Evolutionary conservation across 2,888 invertebrate species (phyloP), one percentile per base, ranked within the genome.

Genomic region (Ethmia dodecea): DNA sequence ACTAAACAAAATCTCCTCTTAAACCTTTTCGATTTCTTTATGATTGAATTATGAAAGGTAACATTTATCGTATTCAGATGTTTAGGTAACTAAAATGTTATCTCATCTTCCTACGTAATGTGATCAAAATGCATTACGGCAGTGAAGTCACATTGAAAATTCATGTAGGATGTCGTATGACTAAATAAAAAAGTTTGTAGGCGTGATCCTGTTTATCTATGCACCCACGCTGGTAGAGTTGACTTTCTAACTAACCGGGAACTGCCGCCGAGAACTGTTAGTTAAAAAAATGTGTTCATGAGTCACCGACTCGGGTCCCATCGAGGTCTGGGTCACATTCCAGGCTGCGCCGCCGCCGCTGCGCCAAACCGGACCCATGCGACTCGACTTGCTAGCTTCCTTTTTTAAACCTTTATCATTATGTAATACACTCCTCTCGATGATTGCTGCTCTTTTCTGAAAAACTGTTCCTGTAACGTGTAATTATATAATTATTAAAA

Each of bases 271-370:
- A 18, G 4, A 22, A 12, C n/a, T 55, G 45, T 61, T 56, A 56
- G 57, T 53, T 60, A 46, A 35, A 25, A 56, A 38, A 52, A 40
- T 59, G 47, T 55, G 55, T 64, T 60, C 55, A 54, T 83, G 84
- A 83, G 74, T 84, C 84, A 84, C 66, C 61, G 55, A 51, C 48
- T 60, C 62, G 62, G 60, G 63, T 72, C 72, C 75, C 72, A 59
- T 60, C 60, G 72, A 62, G 69, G 75, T 77, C 72, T 81, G 81
- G 84, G 81, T 83, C 77, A 80, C 84, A 86, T 86, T 83, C 84
- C 81, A 68, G 68, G 30, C 32, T 24, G 18, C 56, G 54, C 46
- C 49, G 49, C 32, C 45, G 48, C 45, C 52, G 52, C 46, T 53
- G 46, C 56, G 58, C 60, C 51, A 70, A 72, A 72, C 72, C 72